phyloP scores from a whole-genome alignment of 2,888 invertebrate species.

The Muscina levida region DNA sequence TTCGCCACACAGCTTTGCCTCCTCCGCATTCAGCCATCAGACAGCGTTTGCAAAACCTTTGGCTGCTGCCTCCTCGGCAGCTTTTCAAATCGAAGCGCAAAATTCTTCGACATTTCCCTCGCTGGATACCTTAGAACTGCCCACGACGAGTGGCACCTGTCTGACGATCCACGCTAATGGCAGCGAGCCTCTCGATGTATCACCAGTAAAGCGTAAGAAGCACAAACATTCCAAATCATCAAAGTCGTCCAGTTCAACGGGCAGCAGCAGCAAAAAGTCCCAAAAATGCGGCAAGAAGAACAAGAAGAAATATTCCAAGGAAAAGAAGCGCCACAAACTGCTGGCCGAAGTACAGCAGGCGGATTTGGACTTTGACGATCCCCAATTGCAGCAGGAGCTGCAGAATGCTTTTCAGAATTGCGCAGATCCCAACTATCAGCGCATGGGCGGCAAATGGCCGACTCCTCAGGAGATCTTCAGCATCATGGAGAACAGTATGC shows the following conservation, averaged over 20 bases:
- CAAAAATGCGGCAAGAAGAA: conserved; percentile 78
- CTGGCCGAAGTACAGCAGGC: conserved; percentile 62
- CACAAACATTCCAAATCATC: conserved; percentile 80
- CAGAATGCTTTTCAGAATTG: conserved; percentile 72
- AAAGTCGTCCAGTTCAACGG: conserved; percentile 76
- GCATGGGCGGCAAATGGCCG: conserved; percentile 78
- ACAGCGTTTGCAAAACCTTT: conserved; percentile 58
- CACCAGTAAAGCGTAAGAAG: conserved; percentile 79
- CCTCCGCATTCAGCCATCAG: conserved; percentile 19
- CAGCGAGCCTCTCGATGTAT: neutral
- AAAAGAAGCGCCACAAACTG: conserved; percentile 74
- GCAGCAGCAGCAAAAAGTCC: conserved; percentile 71
- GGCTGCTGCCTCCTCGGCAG: conserved; percentile 31
- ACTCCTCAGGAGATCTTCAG: conserved; percentile 84
- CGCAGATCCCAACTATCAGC: conserved; percentile 73
- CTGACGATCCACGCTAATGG: conserved; percentile 52
- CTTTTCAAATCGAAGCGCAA: conserved; percentile 15
- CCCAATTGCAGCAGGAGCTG: conserved; percentile 73
- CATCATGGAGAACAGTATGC: conserved; percentile 90
- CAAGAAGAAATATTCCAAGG: conserved; percentile 79
- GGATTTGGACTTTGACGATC: conserved; percentile 73
- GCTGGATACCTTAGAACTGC: conserved; percentile 75
- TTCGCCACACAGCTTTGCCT: conserved; percentile 54
- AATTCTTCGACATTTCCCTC: conserved; percentile 68
- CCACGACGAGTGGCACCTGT: conserved; percentile 68